These are phyloP conservation scores for Semotilus atromaculatus DNA, from an alignment of 2,797 vertebrate genomes.

Conservation along the genomic window DNA sequence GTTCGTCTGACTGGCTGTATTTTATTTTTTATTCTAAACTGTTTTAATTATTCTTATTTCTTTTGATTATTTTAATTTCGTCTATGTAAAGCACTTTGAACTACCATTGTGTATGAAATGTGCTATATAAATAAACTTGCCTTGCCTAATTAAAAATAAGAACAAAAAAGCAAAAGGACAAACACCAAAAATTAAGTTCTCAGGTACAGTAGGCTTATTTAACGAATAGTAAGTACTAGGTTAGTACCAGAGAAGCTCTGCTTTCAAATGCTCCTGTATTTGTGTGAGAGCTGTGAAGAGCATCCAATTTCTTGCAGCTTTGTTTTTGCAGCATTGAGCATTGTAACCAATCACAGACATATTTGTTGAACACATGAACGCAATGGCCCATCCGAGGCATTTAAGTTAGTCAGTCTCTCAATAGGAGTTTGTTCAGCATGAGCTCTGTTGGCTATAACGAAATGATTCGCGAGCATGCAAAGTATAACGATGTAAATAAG, in stretches of 20 bases:
- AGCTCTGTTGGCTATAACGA: neutral
- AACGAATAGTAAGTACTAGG: neutral
- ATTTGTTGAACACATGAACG: neutral
- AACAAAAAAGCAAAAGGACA: neutral
- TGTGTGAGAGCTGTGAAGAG: neutral
- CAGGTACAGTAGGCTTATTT: neutral
- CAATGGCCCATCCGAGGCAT: neutral
- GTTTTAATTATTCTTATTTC: no score
- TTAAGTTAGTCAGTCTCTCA: neutral
- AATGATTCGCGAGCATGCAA: neutral
- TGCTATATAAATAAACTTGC: no score
- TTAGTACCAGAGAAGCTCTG: neutral
- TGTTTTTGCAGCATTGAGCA: neutral
- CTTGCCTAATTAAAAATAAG: neutral
- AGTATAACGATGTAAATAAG: neutral
- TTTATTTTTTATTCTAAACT: no score
- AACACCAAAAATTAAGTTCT: neutral
- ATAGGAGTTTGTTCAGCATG: neutral
- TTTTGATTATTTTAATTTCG: no score
- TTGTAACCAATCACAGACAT: neutral
- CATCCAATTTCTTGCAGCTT: neutral
- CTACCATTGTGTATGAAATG: no score
- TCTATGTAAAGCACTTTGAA: no score
- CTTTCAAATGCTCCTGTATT: neutral
- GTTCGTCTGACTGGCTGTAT: no score